Evolutionary conservation across 35 echinoderm and acorn worm species (phyloP).

Genomic region (Apostichopus japonicus): DNA sequence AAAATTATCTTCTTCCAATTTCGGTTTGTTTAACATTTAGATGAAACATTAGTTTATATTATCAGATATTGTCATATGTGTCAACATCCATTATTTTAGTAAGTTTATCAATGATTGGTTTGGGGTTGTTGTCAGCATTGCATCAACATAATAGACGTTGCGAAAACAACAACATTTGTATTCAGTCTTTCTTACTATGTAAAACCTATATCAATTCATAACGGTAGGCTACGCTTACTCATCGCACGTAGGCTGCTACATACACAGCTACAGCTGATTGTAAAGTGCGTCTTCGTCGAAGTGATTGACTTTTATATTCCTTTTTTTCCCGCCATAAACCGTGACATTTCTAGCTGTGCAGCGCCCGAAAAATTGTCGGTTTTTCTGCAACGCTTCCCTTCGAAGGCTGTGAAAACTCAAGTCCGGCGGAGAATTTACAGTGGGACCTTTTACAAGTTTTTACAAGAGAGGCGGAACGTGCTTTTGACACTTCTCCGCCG

Average conservation of each 20-base stretch:
- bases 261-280: background rate
- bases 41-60: no score
- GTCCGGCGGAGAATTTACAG: conserved; percentile 1
- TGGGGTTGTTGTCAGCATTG: no score
- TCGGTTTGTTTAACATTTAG: no score
- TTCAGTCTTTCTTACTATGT: background rate
- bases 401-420: conserved; percentile 27
- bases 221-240: background rate
- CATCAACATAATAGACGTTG: no score
- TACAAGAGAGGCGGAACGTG: background rate
- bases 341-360: conserved; percentile 45
- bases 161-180: no score
- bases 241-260: background rate
- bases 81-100: no score
- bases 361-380: conserved; percentile 48
- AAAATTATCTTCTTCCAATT: no score
- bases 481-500: conserved; percentile 45
- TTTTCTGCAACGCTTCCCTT: conserved; percentile 46
- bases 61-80: no score
- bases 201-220: background rate
- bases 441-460: conserved; percentile 17
- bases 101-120: no score
- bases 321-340: conserved; percentile 1
- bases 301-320: conserved; percentile 45
- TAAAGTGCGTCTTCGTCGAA: background rate